phyloP scores from a whole-genome alignment of 1,140 invertebrate genomes.

The Asobara japonica region DNA sequence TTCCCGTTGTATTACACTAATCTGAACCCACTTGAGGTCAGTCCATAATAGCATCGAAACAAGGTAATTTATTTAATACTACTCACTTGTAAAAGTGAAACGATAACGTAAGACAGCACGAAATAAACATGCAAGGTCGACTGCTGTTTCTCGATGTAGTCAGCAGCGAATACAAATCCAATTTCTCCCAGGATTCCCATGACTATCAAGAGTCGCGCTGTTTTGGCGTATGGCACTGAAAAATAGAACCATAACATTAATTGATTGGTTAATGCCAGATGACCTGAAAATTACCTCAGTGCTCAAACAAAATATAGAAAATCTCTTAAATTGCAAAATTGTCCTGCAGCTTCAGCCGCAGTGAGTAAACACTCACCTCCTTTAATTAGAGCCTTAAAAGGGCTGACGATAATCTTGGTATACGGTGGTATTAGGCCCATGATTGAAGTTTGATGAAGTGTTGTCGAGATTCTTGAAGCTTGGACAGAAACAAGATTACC shows the following conservation, averaged over 20 bases:
- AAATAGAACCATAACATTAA: constrained; percentile 40
- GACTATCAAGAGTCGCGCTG: constrained; percentile 85
- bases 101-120: constrained; percentile 73
- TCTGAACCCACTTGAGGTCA: neutral
- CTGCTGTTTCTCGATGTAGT: constrained; percentile 72
- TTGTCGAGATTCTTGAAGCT: constrained; percentile 92
- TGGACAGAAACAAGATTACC: constrained; percentile 98
- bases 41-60: neutral
- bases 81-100: constrained; percentile 73
- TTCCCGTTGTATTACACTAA: too few relatives aligned
- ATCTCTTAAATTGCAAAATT: too few relatives aligned
- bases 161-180: constrained; percentile 87
- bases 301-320: too few relatives aligned
- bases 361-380: constrained; percentile 70
- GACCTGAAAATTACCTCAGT: too few relatives aligned
- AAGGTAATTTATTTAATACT: neutral
- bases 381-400: constrained; percentile 82
- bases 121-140: constrained; percentile 72
- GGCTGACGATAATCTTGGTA: constrained; percentile 79
- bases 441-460: constrained; percentile 84
- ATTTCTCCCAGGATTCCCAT: constrained; percentile 93
- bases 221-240: constrained; percentile 78
- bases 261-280: neutral
- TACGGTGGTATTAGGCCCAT: constrained; percentile 81
- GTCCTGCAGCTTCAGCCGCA: too few relatives aligned